Evolutionary conservation across 2,888 invertebrate genomes (phyloP).

Genomic region (Acanthoscelides obtectus): DNA sequence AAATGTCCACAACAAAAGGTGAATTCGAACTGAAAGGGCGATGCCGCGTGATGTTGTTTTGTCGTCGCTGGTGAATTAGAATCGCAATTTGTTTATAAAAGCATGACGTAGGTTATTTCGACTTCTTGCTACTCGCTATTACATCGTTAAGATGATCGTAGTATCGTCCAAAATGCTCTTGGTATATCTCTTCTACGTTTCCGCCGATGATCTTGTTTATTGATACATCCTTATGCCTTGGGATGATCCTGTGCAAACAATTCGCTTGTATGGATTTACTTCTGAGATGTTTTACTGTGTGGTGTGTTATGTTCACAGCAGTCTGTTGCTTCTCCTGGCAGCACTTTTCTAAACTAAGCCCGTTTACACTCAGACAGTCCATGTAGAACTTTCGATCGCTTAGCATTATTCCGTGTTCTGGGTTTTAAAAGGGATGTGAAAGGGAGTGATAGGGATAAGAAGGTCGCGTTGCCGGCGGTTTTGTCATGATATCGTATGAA

Average conservation of each 20-base stretch:
- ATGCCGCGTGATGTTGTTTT: neutral
- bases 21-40: neutral
- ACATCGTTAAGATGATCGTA: conserved; percentile 42
- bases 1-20: neutral
- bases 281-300: conserved; percentile 29
- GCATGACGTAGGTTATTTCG: conserved; percentile 13
- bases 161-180: conserved; percentile 53
- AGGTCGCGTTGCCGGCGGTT: conserved; percentile 11
- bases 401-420: neutral
- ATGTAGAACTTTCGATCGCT: conserved; percentile 33
- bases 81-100: conserved; percentile 14
- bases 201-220: conserved; percentile 17
- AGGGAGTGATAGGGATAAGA: conserved; percentile 8
- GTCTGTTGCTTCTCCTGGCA: conserved; percentile 10
- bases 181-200: conserved; percentile 49
- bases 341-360: conserved; percentile 20
- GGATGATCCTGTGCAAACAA: neutral
- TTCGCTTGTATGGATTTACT: conserved; percentile 40
- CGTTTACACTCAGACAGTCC: conserved; percentile 25
- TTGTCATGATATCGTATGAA: conserved; percentile 9
- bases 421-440: neutral
- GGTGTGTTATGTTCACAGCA: conserved; percentile 35
- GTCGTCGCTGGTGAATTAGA: conserved; percentile 10
- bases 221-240: neutral
- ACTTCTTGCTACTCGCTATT: conserved; percentile 13